Conservation (phyloP, 1,140 invertebrate genomes). For the Carcinoscorpius rotundicauda region DNA sequence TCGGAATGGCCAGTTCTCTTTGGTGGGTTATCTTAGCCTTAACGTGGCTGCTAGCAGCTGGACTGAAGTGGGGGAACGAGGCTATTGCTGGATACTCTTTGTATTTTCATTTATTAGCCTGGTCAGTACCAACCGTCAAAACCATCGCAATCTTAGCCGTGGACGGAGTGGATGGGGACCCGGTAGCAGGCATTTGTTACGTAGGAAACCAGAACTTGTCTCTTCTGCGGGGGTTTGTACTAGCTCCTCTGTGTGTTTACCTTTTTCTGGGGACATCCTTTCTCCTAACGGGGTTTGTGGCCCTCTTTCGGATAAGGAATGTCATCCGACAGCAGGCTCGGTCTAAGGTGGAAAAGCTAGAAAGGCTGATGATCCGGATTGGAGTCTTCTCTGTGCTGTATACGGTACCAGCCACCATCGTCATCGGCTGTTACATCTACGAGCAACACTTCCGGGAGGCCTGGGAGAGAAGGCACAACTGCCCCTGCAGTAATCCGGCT, state of each 20-base stretch:
- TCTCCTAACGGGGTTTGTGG: slow-evolving; percentile 32
- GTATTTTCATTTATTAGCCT: slow-evolving; percentile 84
- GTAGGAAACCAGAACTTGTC: slow-evolving; percentile 70
- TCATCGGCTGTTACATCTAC: slow-evolving; percentile 33
- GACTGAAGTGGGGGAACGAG: slow-evolving; percentile 90
- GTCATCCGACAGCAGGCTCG: slow-evolving; percentile 32
- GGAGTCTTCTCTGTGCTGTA: slow-evolving; percentile 37
- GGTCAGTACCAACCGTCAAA: slow-evolving; percentile 74
- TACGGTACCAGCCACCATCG: slow-evolving; percentile 36
- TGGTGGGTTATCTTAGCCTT: slow-evolving; percentile 91
- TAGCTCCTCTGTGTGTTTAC: slow-evolving; percentile 64
- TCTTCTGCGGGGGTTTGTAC: slow-evolving; percentile 61
- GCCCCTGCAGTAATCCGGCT: slow-evolving; percentile 15
- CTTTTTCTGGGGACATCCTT: slow-evolving; percentile 32
- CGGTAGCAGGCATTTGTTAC: slow-evolving; percentile 38
- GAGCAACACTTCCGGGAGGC: slow-evolving; percentile 35
- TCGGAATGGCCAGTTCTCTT: slow-evolving; percentile 84
- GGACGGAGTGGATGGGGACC: slow-evolving; percentile 65
- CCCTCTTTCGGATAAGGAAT: slow-evolving; percentile 32
- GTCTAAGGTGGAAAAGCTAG: slow-evolving; percentile 30
- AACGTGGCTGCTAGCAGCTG: slow-evolving; percentile 88
- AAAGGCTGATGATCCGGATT: slow-evolving; percentile 38
- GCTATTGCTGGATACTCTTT: slow-evolving; percentile 88
- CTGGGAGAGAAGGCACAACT: slow-evolving; percentile 53
- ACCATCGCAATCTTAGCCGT: slow-evolving; percentile 66